phyloP scores from a whole-genome alignment of 2,797 vertebrate genomes.

The Hippoglossus hippoglossus region DNA sequence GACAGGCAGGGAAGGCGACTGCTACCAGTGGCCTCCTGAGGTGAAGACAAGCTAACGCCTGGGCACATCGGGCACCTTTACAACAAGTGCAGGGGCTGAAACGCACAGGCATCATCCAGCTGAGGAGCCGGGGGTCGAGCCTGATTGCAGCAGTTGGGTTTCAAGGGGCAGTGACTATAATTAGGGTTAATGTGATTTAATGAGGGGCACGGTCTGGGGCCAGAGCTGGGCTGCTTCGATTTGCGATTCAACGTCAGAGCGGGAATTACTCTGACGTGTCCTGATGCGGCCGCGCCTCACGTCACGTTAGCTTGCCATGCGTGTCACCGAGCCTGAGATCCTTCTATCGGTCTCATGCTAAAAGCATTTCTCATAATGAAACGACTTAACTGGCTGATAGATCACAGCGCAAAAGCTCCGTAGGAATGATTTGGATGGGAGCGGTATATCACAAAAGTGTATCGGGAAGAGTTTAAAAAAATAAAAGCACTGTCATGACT shows the following conservation, averaged over 20 bases:
- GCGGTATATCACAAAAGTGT: conserved; percentile 51
- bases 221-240: conserved; percentile 34
- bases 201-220: conserved; percentile 58
- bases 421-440: conserved; percentile 35
- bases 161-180: conserved; percentile 68
- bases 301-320: conserved; percentile 12
- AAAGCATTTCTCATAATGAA: conserved; percentile 48
- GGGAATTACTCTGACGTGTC: conserved; percentile 66
- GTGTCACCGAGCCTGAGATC: conserved; percentile 8
- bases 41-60: conserved; percentile 69
- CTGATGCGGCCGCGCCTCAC: conserved; percentile 30
- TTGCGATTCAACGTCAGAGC: conserved; percentile 61
- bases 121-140: conserved; percentile 54
- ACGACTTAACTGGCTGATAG: conserved; percentile 23
- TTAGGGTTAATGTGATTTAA: conserved; percentile 81
- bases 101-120: conserved; percentile 68
- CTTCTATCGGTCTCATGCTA: conserved; percentile 11
- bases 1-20: conserved; percentile 38
- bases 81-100: conserved; percentile 57
- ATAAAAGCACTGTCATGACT: conserved; percentile 59
- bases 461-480: conserved; percentile 25
- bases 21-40: conserved; percentile 71
- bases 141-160: conserved; percentile 55
- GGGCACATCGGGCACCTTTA: conserved; percentile 56
- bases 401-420: conserved; percentile 22